Evolutionary conservation across 2,113 vertebrate species (phyloP), one percentile per base, ranked within the genome.

Genomic region (Eulemur macaco): DNA sequence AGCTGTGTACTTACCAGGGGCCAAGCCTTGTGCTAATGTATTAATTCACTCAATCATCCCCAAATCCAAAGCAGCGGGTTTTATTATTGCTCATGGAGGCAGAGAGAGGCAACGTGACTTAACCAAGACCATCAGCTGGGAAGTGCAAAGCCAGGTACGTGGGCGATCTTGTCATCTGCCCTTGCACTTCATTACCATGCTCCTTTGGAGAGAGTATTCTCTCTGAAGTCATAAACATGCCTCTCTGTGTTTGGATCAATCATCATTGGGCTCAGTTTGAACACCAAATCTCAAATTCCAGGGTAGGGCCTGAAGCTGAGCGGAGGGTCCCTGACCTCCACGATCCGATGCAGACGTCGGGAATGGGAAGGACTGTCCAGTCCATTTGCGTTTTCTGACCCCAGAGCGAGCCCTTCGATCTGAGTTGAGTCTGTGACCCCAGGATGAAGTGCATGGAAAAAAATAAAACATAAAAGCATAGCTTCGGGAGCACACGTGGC

Each of bases 381-480:
- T 77, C 89, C 88, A 54, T 96, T 71, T 88, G 93, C 87, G 9
- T 89, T 96, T 97, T 96, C 96, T 95, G 96, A 98, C 78, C 97
- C 58, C 88, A 94, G 81, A 0, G 0, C 5, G 12, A 90, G 47
- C 92, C 89, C 82, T 45, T 92, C 45, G 83, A 97, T 98, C 73
- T 80, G 54, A 97, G 93, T 50, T 20, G 78, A 96, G 95, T 60
- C 91, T 95, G 96, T 89, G 95, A 97, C 76, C 80, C 23, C 78
- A 90, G 76, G 84, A 93, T 89, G 76, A 98, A 93, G 66, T 86
- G 68, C 94, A 96, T 37, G 29, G 87, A 29, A 96, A 97, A 97
- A 97, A 97, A 89, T 52, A 96, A 80, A 50, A 92, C 8, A 21
- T 83, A 86, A 96, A 96, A 89, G 10, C 37, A 11, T 8, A 58